phyloP scores from a whole-genome alignment of 2,888 invertebrate genomes.

The Halocaridina rubra region DNA sequence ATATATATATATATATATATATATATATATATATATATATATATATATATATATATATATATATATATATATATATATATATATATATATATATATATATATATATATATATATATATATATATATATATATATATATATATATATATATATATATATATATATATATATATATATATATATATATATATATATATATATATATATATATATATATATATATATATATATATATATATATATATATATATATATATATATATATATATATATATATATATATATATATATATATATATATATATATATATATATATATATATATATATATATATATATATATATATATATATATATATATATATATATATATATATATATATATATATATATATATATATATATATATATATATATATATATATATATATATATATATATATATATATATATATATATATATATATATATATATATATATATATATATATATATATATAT shows the following conservation, averaged over 20 bases:
- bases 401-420: too few species aligned
- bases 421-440: too few species aligned
- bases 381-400: too few species aligned
- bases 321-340: slow-evolving; percentile 4
- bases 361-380: not conserved
- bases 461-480: too few species aligned
- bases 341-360: slow-evolving; percentile 14
- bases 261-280: slow-evolving; percentile 5
- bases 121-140: not conserved
- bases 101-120: not conserved
- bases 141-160: slow-evolving; percentile 18
- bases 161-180: slow-evolving; percentile 20
- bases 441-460: too few species aligned
- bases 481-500: too few species aligned
- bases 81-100: slow-evolving; percentile 26
- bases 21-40: too few species aligned
- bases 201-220: not conserved
- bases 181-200: slow-evolving; percentile 30
- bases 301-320: slow-evolving; percentile 11
- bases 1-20: not conserved
- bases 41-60: slow-evolving; percentile 6
- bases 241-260: not conserved
- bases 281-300: slow-evolving; percentile 1
- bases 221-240: not conserved
- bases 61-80: not conserved